phyloP scores from a whole-genome alignment of 2,113 vertebrate species.

The Crypturellus undulatus region DNA sequence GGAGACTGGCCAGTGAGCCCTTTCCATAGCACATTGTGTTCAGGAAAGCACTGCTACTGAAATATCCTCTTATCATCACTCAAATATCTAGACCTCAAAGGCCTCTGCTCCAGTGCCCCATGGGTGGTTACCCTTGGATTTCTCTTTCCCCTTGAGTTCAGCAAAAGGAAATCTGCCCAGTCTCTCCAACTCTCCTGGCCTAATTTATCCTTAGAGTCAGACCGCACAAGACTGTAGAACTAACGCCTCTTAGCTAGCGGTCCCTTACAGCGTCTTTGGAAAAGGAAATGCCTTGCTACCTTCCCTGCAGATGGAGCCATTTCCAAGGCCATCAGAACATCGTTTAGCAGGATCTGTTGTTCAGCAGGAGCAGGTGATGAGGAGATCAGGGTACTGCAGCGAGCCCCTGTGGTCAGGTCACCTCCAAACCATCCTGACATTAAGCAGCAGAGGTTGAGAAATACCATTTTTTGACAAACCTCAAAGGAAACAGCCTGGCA shows the following conservation, averaged over 20 bases:
- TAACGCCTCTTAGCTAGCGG: not conserved
- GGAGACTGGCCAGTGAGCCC: not conserved
- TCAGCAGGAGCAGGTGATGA: not conserved
- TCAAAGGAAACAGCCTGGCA: not conserved
- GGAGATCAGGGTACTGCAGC: not conserved
- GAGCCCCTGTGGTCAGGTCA: not conserved
- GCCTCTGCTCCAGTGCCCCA: not conserved
- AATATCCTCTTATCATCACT: not conserved
- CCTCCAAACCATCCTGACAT: not conserved
- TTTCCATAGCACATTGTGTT: not conserved
- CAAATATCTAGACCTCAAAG: not conserved
- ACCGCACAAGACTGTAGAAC: not conserved
- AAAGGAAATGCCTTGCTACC: not conserved
- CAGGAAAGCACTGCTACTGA: not conserved
- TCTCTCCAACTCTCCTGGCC: not conserved
- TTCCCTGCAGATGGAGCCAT: not conserved
- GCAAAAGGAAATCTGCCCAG: not conserved
- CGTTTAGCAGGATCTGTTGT: not conserved
- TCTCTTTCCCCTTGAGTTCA: not conserved
- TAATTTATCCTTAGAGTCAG: not conserved
- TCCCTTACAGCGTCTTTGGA: not conserved
- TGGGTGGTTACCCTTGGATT: not conserved
- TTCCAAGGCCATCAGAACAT: not conserved
- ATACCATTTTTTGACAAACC: not conserved
- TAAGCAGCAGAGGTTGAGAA: not conserved